Conservation (phyloP, 2,888 invertebrate species). For the Stomorhina lunata region DNA sequence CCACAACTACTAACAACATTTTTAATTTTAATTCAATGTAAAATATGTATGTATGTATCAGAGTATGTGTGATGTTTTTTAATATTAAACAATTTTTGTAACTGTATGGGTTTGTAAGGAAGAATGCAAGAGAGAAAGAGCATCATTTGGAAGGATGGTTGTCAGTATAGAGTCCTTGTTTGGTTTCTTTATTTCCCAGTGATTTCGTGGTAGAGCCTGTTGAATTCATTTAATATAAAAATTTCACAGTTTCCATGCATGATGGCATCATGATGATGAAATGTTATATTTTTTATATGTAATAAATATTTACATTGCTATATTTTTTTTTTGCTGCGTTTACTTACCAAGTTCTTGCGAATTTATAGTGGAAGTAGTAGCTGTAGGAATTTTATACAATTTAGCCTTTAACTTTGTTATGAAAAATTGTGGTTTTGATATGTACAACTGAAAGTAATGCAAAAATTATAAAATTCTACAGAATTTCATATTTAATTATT, state of each 20-base stretch:
- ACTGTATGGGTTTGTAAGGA: not conserved
- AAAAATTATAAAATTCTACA: too few species aligned
- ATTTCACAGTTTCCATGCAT: conserved; percentile 24
- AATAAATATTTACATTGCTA: not conserved
- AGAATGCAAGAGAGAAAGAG: not conserved
- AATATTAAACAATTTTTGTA: not conserved
- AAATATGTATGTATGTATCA: not conserved
- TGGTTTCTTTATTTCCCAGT: conserved; percentile 6
- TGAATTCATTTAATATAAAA: conserved; percentile 55
- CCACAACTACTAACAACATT: not conserved
- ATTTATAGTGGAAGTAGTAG: too few species aligned
- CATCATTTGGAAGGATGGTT: too few species aligned
- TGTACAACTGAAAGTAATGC: too few species aligned
- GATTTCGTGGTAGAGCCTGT: conserved; percentile 47
- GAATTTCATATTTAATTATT: too few species aligned
- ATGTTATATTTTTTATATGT: not conserved
- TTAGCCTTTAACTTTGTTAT: too few species aligned
- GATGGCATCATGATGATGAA: conserved; percentile 7
- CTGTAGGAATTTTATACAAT: too few species aligned
- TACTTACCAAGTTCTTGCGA: not conserved
- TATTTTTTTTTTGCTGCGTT: not conserved
- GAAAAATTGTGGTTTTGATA: too few species aligned
- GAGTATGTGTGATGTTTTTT: conserved; percentile 7
- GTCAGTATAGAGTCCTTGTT: not conserved
- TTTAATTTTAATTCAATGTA: conserved; percentile 37